These are phyloP conservation scores for Gallinago paraguaiae DNA, from an alignment of 2,113 vertebrate species.

Conservation along the genomic window DNA sequence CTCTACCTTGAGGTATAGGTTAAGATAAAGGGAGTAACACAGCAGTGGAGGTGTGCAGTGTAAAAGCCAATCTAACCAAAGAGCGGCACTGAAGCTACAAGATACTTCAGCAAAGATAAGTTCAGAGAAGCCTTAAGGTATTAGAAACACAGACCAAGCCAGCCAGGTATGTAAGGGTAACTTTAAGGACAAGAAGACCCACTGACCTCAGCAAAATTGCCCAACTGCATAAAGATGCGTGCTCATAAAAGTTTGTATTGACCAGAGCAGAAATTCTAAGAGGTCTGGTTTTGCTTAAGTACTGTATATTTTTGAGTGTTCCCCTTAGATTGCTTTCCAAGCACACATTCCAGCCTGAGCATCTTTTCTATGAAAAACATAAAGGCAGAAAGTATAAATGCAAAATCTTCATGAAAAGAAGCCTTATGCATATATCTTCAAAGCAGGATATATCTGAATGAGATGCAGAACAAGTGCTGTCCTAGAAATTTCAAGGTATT, in stretches of 20 bases:
- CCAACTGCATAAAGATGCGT: neutral
- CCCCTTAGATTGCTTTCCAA: neutral
- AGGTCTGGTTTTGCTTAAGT: slow-evolving; percentile 20
- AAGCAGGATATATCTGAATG: neutral
- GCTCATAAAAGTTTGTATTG: neutral
- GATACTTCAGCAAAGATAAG: neutral
- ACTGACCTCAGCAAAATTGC: neutral
- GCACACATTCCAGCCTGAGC: neutral
- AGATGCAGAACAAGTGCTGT: neutral
- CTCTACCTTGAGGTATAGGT: neutral
- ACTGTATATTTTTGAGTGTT: neutral
- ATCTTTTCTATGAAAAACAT: slow-evolving; percentile 10
- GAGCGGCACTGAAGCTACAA: neutral
- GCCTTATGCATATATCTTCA: neutral
- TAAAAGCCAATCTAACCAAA: neutral
- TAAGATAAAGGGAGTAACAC: neutral
- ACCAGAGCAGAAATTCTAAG: neutral
- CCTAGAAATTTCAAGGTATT: neutral
- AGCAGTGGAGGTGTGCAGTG: neutral
- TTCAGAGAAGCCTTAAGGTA: neutral
- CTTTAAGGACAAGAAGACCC: neutral
- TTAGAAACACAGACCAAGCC: neutral
- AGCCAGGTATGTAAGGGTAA: neutral
- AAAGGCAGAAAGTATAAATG: neutral
- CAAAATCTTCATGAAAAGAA: neutral